phyloP scores from a whole-genome alignment of 2,797 vertebrate genomes.

The Etheostoma perlongum region DNA sequence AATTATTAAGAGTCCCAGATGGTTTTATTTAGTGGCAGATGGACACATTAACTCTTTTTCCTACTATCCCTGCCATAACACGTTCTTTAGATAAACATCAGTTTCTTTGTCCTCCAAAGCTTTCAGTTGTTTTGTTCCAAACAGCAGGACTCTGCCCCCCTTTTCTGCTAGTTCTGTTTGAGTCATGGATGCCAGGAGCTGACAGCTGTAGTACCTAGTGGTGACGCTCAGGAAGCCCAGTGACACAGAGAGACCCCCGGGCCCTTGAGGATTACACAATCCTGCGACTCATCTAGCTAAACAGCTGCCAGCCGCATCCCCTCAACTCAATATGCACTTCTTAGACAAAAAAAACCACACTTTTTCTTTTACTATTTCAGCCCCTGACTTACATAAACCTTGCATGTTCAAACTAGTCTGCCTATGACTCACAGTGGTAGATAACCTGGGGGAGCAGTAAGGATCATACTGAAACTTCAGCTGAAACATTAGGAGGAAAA shows the following conservation, averaged over 20 bases:
- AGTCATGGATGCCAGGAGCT: slow-evolving; percentile 40
- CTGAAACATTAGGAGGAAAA: slow-evolving; percentile 51
- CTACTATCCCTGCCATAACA: slow-evolving; percentile 51
- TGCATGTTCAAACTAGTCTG: slow-evolving; percentile 34
- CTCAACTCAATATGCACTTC: slow-evolving; percentile 26
- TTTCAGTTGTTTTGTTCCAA: slow-evolving; percentile 14
- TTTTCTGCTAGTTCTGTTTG: slow-evolving; percentile 33
- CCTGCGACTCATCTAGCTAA: slow-evolving; percentile 53
- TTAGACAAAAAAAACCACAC: slow-evolving; percentile 45
- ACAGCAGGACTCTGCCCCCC: slow-evolving; percentile 9
- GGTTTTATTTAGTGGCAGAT: slow-evolving; percentile 68
- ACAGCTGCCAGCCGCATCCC: slow-evolving; percentile 58
- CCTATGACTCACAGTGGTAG: slow-evolving; percentile 68
- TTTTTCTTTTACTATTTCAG: slow-evolving; percentile 28
- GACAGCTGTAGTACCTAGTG: slow-evolving; percentile 53
- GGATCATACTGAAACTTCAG: slow-evolving; percentile 53
- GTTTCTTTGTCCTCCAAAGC: slow-evolving; percentile 35
- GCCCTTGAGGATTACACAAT: slow-evolving; percentile 67
- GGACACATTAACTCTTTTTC: slow-evolving; percentile 45
- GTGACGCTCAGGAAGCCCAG: slow-evolving; percentile 39
- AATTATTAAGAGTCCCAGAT: slow-evolving; percentile 59
- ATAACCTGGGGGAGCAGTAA: slow-evolving; percentile 46
- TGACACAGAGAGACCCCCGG: slow-evolving; percentile 50
- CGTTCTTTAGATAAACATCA: slow-evolving; percentile 49
- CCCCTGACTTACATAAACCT: slow-evolving; percentile 50